These are phyloP conservation scores for Percopsis transmontana DNA, from an alignment of 2,113 vertebrate species.

Conservation along the genomic window DNA sequence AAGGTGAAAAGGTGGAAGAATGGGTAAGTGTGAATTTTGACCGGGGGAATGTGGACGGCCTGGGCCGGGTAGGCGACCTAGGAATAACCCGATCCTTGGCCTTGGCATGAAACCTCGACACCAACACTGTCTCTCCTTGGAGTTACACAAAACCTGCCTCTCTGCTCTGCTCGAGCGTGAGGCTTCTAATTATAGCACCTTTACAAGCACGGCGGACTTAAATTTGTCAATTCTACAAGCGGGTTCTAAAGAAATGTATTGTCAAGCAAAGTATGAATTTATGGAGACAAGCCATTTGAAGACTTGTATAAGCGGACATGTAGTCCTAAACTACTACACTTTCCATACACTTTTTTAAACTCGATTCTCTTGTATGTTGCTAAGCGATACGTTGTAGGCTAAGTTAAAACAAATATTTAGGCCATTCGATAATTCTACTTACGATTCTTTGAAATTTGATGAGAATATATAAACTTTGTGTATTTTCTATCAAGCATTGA, in stretches of 20 bases:
- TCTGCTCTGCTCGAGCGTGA: slow-evolving; percentile 57
- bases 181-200: slow-evolving; percentile 80
- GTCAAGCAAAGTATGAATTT: slow-evolving; percentile 49
- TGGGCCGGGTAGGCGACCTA: slow-evolving; percentile 70
- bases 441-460: too few species aligned
- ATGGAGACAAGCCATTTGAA: slow-evolving; percentile 28
- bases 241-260: slow-evolving; percentile 58
- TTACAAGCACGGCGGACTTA: slow-evolving; percentile 62
- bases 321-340: background rate
- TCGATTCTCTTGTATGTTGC: background rate
- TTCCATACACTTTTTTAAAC: background rate
- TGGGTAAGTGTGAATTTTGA: slow-evolving; percentile 64
- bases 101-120: slow-evolving; percentile 73
- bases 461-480: too few species aligned
- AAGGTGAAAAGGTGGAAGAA: slow-evolving; percentile 47
- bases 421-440: too few species aligned
- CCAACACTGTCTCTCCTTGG: slow-evolving; percentile 81
- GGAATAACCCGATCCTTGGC: slow-evolving; percentile 77
- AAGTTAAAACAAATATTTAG: too few species aligned
- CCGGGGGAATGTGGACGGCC: slow-evolving; percentile 56
- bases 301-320: background rate
- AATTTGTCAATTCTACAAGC: slow-evolving; percentile 68
- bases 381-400: background rate
- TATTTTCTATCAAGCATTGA: background rate
- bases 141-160: slow-evolving; percentile 67